A percentile compares a stretch with the other conserved stretches of the same genome.
Conservation (phyloP, 2,113 vertebrate genomes). For the Scopus umbretta region DNA sequence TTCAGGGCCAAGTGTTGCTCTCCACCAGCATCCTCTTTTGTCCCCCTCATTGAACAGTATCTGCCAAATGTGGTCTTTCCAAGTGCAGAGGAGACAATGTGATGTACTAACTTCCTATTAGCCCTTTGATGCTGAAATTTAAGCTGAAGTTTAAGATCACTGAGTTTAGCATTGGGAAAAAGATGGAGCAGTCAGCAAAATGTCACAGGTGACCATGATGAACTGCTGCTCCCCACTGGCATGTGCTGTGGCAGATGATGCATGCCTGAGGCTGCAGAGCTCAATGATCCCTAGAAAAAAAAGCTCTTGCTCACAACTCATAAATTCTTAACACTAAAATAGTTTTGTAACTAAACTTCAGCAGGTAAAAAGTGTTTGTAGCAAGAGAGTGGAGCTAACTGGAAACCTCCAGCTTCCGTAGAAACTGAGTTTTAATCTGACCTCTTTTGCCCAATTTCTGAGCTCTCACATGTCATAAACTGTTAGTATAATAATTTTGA, state of each 20-base stretch:
- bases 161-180: neutral
- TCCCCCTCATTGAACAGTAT: neutral
- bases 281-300: neutral
- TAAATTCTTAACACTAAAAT: neutral
- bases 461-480: neutral
- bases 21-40: neutral
- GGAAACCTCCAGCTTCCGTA: neutral
- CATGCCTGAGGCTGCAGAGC: neutral
- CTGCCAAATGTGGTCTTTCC: neutral
- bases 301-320: neutral
- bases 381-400: neutral
- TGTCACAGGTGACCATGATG: constrained; percentile 5
- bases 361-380: neutral
- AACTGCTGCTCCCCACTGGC: neutral
- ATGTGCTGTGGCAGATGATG: neutral
- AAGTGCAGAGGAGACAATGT: neutral
- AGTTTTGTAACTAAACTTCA: neutral
- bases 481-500: neutral
- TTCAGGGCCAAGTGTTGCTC: neutral
- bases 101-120: neutral
- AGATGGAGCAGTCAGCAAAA: constrained; percentile 31
- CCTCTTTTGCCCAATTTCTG: neutral
- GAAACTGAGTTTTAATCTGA: neutral
- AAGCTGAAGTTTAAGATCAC: neutral
- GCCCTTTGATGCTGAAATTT: neutral